Evolutionary conservation across 1,140 invertebrate species (phyloP), one percentile per base, ranked within the genome.

Genomic region (Drosophila miranda): DNA sequence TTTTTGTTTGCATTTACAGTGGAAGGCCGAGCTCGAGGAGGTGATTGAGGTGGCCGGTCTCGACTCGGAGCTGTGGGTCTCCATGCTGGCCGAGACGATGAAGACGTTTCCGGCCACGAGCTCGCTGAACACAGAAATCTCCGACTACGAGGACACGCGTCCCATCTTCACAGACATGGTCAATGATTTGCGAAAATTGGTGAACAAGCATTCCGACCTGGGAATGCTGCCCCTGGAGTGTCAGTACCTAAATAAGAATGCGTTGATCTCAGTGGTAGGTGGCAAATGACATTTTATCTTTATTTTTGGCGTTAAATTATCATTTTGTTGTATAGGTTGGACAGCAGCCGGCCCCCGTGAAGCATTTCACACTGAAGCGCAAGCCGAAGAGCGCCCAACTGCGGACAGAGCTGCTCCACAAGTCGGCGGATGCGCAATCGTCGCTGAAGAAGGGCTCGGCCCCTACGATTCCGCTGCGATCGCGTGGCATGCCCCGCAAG

Each of bases 61-160:
- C 64, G 98, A 99, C 91, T 96, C 95, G 46, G 98, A 99, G 90
- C 94, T 98, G 67, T 99, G 98, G 98, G 98, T 99, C 9, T 96
- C 97, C 0, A 98, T 98, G 96, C 92, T 99, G 71, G 97, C 96
- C 11, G 98, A 99, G 93, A 96, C 98, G 59, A 95, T 99, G 92
- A 97, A 97, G 89, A 97, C 96, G 0, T 98, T 96, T 91, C 97
- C 98, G 3, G 94, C 95, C 0, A 95, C 95, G 6, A 97, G 96
- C 41, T 95, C 95, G 48, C 93, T 99, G 41, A 98, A 98, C 87
- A 95, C 96, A 64, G 95, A 97, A 90, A 96, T 95, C 62, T 87
- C 89, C 53, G 95, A 97, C 91, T 93, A 96, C 52, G 96, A 98
- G 81, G 97, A 98, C 78, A 97, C 97, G 58, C 93, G 95, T 66